Evolutionary conservation across 2,888 invertebrate genomes (phyloP).

Genomic region (Tenthredo mesomela): DNA sequence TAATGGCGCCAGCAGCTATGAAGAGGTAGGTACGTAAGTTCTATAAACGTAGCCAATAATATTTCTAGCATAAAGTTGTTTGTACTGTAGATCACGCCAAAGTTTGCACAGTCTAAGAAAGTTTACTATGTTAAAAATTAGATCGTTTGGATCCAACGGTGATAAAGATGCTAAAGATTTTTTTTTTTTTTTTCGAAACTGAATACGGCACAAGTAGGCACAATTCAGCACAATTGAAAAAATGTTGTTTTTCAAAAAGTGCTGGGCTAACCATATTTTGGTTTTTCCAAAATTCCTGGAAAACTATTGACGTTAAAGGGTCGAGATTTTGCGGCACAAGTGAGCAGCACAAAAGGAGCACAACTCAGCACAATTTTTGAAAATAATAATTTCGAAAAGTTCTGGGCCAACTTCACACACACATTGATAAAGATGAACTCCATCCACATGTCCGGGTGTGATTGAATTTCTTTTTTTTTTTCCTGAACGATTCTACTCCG

Average conservation of each 20-base stretch:
- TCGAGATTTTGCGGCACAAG: no score
- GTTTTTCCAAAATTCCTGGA: no score
- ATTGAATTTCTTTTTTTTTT: neutral
- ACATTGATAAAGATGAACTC: neutral
- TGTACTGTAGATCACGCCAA: neutral
- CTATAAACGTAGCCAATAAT: conserved; percentile 23
- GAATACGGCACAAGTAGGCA: no score
- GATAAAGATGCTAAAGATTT: neutral
- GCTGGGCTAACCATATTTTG: no score
- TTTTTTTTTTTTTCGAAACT: no score
- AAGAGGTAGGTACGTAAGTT: conserved; percentile 15
- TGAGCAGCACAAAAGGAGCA: no score
- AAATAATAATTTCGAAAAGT: no score
- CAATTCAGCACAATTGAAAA: no score
- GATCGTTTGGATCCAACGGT: neutral
- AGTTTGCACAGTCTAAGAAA: neutral
- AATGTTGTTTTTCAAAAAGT: no score
- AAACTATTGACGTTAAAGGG: no score
- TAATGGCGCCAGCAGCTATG: neutral
- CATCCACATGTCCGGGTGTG: neutral
- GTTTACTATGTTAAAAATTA: neutral
- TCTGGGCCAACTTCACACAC: no score
- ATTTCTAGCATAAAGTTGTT: neutral
- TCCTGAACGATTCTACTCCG: neutral
- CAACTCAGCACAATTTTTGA: no score